phyloP scores from a whole-genome alignment of 2,797 vertebrate genomes.

The Halcyon chelicuti region DNA sequence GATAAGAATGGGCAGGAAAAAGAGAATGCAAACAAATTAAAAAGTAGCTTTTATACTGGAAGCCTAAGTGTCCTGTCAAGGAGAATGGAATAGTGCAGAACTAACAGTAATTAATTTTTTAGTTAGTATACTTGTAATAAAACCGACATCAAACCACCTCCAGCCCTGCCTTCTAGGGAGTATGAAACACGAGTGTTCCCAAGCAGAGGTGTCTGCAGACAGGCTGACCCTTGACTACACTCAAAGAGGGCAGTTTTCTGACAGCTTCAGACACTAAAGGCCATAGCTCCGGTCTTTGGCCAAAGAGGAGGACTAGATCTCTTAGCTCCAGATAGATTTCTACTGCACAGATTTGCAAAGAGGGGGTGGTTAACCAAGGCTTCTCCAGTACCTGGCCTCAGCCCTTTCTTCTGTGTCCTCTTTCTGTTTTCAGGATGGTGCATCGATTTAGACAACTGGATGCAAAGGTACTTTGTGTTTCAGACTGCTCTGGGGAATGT shows the following conservation, averaged over 20 bases:
- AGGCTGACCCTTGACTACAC: background rate
- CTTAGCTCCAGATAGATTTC: background rate
- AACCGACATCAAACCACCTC: rapidly evolving
- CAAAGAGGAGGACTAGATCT: background rate
- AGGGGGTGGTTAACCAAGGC: rapidly evolving
- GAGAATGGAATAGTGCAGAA: background rate
- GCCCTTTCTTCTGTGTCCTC: background rate
- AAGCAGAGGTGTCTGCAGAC: background rate
- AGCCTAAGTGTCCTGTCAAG: background rate
- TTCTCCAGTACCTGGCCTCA: background rate
- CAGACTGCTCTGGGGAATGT: background rate
- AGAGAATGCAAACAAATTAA: too few species aligned
- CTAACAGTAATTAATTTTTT: background rate
- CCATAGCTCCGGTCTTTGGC: background rate
- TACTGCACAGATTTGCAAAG: background rate
- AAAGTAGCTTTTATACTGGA: background rate
- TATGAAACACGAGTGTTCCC: background rate
- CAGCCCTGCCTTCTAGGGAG: background rate
- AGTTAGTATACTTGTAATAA: background rate
- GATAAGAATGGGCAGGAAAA: background rate
- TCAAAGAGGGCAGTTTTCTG: background rate
- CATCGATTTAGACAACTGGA: conserved; percentile 81
- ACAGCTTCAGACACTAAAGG: background rate
- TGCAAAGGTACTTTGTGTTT: conserved; percentile 72
- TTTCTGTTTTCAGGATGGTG: conserved; percentile 67